Base-by-base conservation (phyloP, 1,140 invertebrate species). In the Pentalonia nigronervosa region DNA sequence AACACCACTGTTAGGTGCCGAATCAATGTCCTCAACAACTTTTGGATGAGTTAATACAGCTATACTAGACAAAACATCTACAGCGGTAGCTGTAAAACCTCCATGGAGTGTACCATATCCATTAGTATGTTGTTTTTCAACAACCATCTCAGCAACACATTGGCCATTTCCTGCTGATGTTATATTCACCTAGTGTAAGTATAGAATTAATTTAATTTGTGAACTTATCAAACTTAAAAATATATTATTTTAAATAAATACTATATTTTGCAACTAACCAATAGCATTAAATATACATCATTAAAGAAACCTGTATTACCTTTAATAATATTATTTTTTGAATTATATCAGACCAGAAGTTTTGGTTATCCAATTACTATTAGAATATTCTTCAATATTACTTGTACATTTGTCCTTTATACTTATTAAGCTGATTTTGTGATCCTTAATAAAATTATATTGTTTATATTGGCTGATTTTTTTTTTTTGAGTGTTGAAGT, bases 21-120 rank as follows among this genome's bases (percentile, higher is more conserved):
- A 36, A 41, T 90, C 87, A 84, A 89, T 92, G 21, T 93, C 97
- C 93, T 97, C 95, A 53, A 95, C 95, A 94, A 96, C 95, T 86
- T 95, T 95, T 41, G 96, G 96, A 94, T 96, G 95, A 0, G 97
- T 97, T 94, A 97, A 96, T 11, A 99, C 94, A 3, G 97, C 98
- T 95, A 97, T 97, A 0, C 98, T 98, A 11, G 98, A 98, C 30
- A 99, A 95, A 93, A 96, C 96, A 95, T 99, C 98, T 21, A 99
- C 96, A 30, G 99, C 94, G 7, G 97, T 97, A 23, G 97, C 97
- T 23, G 97, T 98, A 94, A 98, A 97, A 25, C 98, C 98, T 81
- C 98, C 98, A 95, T 99, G 98, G 9, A 99, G 95, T 2, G 96
- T 96, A 1, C 98, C 98, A 87, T 95, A 95, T 41, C 95, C 94